These are phyloP conservation scores for Tapera naevia DNA, from an alignment of 2,797 vertebrate genomes.

Conservation along the genomic window DNA sequence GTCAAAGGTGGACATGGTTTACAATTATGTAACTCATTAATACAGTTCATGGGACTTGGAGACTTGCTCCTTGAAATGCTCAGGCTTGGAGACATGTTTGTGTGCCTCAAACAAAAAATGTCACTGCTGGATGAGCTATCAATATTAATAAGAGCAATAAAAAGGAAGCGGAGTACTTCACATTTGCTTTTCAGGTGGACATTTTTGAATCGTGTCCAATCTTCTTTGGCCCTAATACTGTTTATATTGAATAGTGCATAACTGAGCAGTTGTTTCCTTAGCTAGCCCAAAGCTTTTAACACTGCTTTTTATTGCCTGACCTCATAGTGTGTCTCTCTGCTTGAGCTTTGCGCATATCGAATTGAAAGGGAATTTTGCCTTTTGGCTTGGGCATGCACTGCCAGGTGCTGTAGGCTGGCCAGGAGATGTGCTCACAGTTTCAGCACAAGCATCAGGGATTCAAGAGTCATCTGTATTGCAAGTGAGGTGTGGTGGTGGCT, in stretches of 20 bases:
- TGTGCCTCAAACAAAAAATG: background rate
- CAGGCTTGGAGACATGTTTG: background rate
- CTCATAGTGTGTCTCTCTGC: background rate
- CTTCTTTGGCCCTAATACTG: background rate
- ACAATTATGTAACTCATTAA: background rate
- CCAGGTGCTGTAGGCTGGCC: accelerated
- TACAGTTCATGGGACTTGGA: background rate
- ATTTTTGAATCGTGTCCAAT: background rate
- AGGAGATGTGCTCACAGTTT: background rate
- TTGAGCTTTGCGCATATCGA: accelerated
- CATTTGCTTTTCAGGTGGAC: background rate
- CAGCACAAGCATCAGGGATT: background rate
- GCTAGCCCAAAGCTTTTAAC: background rate
- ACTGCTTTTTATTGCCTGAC: background rate
- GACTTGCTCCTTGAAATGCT: background rate
- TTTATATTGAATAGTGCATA: background rate
- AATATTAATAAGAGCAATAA: background rate
- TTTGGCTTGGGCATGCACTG: background rate
- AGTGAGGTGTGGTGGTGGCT: background rate
- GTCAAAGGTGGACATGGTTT: background rate
- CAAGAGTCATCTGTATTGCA: background rate
- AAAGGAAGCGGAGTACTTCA: background rate
- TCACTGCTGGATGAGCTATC: background rate
- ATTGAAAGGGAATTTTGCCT: background rate
- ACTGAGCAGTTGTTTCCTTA: background rate